Evolutionary conservation across 2,113 vertebrate species (phyloP).

Genomic region (Sarotherodon lohbergeri): DNA sequence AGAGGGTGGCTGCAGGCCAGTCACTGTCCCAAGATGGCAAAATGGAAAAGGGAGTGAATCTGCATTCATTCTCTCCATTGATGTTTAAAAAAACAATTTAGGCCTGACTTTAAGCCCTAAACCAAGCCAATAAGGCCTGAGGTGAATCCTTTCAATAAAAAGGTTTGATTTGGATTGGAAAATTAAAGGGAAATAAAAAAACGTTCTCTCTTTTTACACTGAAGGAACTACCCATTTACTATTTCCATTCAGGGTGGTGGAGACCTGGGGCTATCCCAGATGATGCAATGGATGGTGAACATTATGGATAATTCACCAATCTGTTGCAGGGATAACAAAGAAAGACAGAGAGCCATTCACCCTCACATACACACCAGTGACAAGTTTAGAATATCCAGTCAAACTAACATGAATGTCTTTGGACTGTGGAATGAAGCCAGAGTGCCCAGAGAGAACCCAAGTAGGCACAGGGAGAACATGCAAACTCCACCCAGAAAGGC

Average conservation of each 20-base stretch:
- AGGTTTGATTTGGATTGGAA: not conserved
- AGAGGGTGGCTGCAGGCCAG: not conserved
- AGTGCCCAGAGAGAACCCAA: not conserved
- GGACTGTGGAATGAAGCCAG: not conserved
- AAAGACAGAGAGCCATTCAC: not conserved
- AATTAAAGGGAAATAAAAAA: not conserved
- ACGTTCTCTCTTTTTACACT: not conserved
- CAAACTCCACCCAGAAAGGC: not conserved
- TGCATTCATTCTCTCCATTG: not conserved
- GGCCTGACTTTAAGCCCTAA: not conserved
- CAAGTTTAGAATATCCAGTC: not conserved
- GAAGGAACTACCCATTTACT: not conserved
- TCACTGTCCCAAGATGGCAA: not conserved
- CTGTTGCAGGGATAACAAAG: not conserved
- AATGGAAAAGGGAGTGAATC: not conserved
- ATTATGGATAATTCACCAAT: not conserved
- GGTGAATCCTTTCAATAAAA: not conserved
- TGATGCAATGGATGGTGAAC: not conserved
- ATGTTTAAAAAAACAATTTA: not conserved
- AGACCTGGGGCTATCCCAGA: not conserved
- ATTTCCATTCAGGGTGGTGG: not conserved
- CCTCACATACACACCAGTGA: not conserved
- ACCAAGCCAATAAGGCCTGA: not conserved
- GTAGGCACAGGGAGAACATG: not conserved
- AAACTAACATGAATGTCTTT: not conserved